These are phyloP conservation scores for Enteromius mattozi DNA, from an alignment of 2,797 vertebrate species.

Conservation along the genomic window DNA sequence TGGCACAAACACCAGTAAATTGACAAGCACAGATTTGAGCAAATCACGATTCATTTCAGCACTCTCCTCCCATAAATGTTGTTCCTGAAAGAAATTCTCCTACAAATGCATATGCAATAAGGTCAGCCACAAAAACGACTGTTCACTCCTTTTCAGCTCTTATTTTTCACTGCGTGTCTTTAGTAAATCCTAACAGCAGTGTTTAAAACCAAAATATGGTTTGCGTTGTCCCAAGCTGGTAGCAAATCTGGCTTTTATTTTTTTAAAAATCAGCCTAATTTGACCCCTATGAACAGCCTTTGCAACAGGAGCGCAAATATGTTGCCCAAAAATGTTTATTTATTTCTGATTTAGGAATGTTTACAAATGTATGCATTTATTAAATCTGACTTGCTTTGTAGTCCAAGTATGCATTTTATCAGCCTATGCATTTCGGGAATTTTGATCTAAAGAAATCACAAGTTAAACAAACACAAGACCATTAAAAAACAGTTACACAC, in stretches of 20 bases:
- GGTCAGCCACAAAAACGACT: background rate
- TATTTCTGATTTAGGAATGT: background rate
- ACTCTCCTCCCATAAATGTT: background rate
- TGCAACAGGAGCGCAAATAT: background rate
- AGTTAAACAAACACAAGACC: background rate
- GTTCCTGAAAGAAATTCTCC: background rate
- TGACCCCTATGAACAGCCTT: background rate
- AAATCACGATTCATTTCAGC: background rate
- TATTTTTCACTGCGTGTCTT: background rate
- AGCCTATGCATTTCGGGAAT: background rate
- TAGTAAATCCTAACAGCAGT: background rate
- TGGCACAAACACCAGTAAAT: too few relatives aligned
- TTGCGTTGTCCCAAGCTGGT: background rate
- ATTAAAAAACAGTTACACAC: background rate
- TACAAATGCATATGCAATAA: background rate
- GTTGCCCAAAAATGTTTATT: background rate
- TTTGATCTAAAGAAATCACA: background rate
- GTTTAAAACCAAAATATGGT: background rate
- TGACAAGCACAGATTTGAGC: background rate
- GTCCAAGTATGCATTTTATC: background rate
- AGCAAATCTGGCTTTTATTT: background rate
- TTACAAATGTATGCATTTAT: background rate
- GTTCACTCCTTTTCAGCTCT: background rate
- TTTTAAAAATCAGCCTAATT: background rate
- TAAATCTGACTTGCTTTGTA: background rate